These are phyloP conservation scores for Charadrius vociferus DNA, from an alignment of 2,113 vertebrate genomes.

Conservation along the genomic window DNA sequence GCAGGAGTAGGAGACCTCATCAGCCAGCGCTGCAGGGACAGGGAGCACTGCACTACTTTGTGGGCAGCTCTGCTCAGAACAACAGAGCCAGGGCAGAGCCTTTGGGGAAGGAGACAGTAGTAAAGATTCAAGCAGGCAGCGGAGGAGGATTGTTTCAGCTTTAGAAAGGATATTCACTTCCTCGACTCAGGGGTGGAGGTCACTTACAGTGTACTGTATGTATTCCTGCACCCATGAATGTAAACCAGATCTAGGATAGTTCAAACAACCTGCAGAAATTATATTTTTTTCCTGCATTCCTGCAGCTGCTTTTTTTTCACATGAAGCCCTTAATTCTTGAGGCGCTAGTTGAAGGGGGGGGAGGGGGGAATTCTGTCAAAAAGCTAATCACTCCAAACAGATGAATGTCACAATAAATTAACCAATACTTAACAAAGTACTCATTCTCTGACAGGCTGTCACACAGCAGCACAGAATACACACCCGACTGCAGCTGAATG, in stretches of 20 bases:
- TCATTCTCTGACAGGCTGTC: background rate
- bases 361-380: background rate
- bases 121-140: background rate
- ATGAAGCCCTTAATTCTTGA: background rate
- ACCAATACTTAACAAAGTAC: background rate
- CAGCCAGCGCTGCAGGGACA: background rate
- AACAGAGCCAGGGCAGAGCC: background rate
- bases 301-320: background rate
- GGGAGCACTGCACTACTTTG: background rate
- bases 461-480: background rate
- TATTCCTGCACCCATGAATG: background rate
- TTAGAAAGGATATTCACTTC: background rate
- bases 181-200: background rate
- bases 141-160: background rate
- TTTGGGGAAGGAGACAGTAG: background rate
- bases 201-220: rapidly evolving
- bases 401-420: constrained; percentile 19
- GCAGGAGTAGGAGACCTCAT: background rate
- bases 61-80: background rate
- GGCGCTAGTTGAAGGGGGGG: background rate
- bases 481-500: background rate
- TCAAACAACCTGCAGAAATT: background rate
- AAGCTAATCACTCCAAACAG: background rate
- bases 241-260: background rate
- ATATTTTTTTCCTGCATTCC: background rate